A percentile compares a stretch with the other conserved stretches of the same genome.
Evolutionary conservation across 2,113 vertebrate genomes (phyloP).

Genomic region (Brevimyrus niger): DNA sequence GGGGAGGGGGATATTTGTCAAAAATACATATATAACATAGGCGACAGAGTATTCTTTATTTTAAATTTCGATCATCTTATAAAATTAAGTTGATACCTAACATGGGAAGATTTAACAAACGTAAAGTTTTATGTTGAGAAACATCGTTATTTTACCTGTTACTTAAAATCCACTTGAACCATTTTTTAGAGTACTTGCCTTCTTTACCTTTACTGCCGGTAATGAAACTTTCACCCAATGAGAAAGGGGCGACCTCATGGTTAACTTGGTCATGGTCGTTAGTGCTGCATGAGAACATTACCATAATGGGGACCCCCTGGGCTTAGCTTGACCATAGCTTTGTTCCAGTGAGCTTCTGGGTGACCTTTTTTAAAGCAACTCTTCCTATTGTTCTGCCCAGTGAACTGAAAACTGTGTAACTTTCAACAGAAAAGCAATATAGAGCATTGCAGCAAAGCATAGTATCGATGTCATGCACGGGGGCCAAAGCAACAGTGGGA

Average conservation of each 20-base stretch:
- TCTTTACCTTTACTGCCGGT: not conserved
- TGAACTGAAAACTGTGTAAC: not conserved
- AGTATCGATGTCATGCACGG: too few relatives aligned
- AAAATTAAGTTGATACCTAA: too few relatives aligned
- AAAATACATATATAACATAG: too few relatives aligned
- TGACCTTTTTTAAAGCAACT: not conserved
- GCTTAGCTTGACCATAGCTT: not conserved
- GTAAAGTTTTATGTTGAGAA: too few relatives aligned
- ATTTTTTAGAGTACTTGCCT: not conserved
- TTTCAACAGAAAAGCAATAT: not conserved
- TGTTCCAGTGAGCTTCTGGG: not conserved
- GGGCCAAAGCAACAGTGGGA: not conserved
- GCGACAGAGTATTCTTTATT: too few relatives aligned
- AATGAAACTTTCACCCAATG: not conserved
- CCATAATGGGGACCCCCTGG: constrained; percentile 9
- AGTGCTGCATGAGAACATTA: constrained; percentile 19
- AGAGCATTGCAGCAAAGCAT: not conserved
- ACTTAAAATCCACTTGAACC: not conserved
- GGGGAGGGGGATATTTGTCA: too few relatives aligned
- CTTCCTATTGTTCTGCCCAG: not conserved
- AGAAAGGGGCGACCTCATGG: constrained; percentile 8
- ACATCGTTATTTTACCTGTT: too few relatives aligned
- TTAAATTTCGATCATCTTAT: too few relatives aligned
- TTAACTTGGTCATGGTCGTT: constrained; percentile 17
- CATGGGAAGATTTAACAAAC: too few relatives aligned